Evolutionary conservation across 2,888 invertebrate genomes (phyloP), one percentile per base, ranked within the genome.

Genomic region (Nymphalis urticae): DNA sequence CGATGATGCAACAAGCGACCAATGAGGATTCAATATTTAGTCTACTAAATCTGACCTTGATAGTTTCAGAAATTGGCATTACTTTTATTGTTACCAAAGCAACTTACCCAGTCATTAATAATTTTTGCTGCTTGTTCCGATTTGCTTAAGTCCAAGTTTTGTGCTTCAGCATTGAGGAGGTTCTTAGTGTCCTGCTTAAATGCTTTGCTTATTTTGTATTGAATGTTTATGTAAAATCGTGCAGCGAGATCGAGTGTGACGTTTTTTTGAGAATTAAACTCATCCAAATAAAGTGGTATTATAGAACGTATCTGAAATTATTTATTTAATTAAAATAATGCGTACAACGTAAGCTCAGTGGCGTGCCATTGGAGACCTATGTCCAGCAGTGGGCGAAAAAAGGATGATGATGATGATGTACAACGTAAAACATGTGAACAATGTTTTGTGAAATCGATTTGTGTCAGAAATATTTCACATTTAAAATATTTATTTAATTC

Each of bases 71-170:
- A n/a, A n/a, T n/a, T n/a, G n/a, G n/a, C n/a, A n/a, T 21, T 2
- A 51, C 10, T 4, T 5, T 17, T 54, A 3, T 17, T 27, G 0
- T 17, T 27, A 27, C 17, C 17, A 5, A 4, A 17, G 16, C 17
- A 32, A 56, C 69, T 64, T 75, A 78, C 78, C 77, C 77, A 78
- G 24, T 71, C 32, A 63, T 78, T 78, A 42, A 78, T 78, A 10
- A 19, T 58, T 21, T 69, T 56, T 0, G 77, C 77, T 24, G 77
- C 74, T 59, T 72, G 36, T 6, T 10, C n/a, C 16, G 71, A 51
- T 2, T 76, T 64, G 17, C 70, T 70, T 21, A 77, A 77, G 64
- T 78, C 73, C 17, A 78, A 24, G 68, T 74, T 78, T 74, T 75
- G 68, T 17, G 76, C 75, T 70, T 75, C 19, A 9, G 78, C 74